Evolutionary conservation across 2,888 invertebrate genomes (phyloP), one percentile per base, ranked within the genome.

Genomic region (Andrena trimmerana): DNA sequence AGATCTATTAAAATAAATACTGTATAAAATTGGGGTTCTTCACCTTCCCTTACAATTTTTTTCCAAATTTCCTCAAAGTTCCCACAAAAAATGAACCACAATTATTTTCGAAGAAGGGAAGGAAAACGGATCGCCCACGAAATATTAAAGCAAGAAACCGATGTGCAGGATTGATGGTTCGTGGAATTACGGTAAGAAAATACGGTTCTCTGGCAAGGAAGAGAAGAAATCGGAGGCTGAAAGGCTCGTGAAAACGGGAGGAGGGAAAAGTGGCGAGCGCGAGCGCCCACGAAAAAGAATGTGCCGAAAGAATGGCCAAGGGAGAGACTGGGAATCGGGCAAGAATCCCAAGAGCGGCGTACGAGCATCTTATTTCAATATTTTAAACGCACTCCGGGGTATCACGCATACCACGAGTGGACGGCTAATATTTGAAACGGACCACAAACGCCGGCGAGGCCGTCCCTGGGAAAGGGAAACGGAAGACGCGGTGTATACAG

Each of bases 401-500:
- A 91, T 91, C 90, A 86, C 86, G 87, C 86, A 87, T 86, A 82
- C 84, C 87, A 88, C 83, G 86, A 90, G 90, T 90, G 90, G 90
- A 91, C 87, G 86, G 88, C 88, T 85, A 92, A 92, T 91, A 91
- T 92, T 92, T 91, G 89, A 91, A 86, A 71, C 84, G 81, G 87
- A 78, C 83, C 77, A 81, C 76, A 77, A 81, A 82, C 81, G 85
- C 76, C 79, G 79, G 52, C 70, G 67, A 31, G 29, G 13, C 68
- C 60, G 63, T 62, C 66, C 73, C 48, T 67, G 80, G 63, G 69
- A 81, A 77, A 69, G 66, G 60, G 72, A 70, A 76, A 79, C 54
- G 69, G 60, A 66, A 54, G 13, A 36, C 20, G 10, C 31, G 42
- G n/a, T 48, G 20, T 42, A 57, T 63, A 57, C 33, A 50, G 7